Base-by-base conservation (phyloP, 2,888 invertebrate species). In the Zygothrica quintamaculata region DNA sequence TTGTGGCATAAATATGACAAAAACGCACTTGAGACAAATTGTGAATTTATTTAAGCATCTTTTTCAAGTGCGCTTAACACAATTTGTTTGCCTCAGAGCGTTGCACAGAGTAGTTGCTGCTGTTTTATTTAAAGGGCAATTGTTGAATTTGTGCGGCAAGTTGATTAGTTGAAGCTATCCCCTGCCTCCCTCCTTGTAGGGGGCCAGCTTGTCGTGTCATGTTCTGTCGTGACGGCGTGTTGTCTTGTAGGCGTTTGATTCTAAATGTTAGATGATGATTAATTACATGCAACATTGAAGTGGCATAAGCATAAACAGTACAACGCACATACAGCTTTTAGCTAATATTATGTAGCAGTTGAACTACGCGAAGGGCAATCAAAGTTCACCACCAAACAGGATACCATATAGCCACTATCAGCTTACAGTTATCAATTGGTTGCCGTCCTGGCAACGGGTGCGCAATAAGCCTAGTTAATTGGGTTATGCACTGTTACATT, bases 21-120 rank as follows among this genome's bases (percentile, higher is more conserved):
- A 77, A 85, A 70, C 74, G 69, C 87, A 78, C 88, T 85, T 79
- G 79, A 85, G 88, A 85, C 85, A 84, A 85, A 81, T 85, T 87
- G 85, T 84, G 82, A 84, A 81, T 88, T 76, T 68, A 67, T 78
- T 86, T 76, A 67, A 73, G 62, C 64, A 74, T 62, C 70, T 55
- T 60, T 65, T 62, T 84, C 66, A 65, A 84, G 87, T 73, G 65
- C 77, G 65, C 77, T 80, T 56, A 72, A 59, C 64, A 67, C 84
- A 69, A 82, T 81, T 81, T 65, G 75, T 81, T 68, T 70, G 65
- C 61, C 52, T 43, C 47, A 65, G n/a, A n/a, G 5, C 18, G 44
- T 48, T 26, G 11, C 46, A 13, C 12, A 29, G 7, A 29, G 29
- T 29, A n/a, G 29, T 9, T 6, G 22, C 12, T 4, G 11, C 40